Conservation (phyloP, 2,888 invertebrate genomes). For the Ochropacha duplaris region DNA sequence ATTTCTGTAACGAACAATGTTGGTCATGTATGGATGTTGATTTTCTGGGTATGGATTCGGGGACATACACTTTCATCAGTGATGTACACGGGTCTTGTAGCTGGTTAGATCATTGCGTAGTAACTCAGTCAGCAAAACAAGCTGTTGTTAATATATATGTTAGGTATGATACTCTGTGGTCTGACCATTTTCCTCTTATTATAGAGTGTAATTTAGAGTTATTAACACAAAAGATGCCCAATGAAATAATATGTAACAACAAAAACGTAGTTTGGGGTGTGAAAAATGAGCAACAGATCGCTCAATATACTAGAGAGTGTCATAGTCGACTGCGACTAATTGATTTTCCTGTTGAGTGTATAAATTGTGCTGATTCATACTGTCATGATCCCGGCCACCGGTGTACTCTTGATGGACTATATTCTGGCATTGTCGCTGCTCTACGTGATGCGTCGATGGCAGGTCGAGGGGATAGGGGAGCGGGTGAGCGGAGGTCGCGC, state of each 20-base stretch:
- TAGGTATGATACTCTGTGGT: slow-evolving; percentile 4
- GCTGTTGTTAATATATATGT: too few species aligned
- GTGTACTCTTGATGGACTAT: too few species aligned
- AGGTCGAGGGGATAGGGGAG: too few species aligned
- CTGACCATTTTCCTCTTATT: slow-evolving; percentile 7
- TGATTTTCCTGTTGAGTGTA: slow-evolving; percentile 4
- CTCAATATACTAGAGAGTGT: neutral
- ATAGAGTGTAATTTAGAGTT: neutral
- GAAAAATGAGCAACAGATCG: too few species aligned
- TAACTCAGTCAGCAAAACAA: too few species aligned
- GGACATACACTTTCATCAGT: neutral
- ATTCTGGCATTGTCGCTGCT: too few species aligned
- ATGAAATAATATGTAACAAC: neutral
- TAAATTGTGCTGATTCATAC: neutral
- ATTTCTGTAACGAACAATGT: neutral
- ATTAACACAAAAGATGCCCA: neutral
- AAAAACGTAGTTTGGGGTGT: too few species aligned
- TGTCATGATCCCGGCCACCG: neutral
- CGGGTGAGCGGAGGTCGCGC: too few species aligned
- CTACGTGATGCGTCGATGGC: too few species aligned
- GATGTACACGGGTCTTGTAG: too few species aligned
- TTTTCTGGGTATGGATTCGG: neutral
- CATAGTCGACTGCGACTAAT: slow-evolving; percentile 1
- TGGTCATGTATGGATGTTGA: neutral
- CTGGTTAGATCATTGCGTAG: too few species aligned